Evolutionary conservation across 2,113 vertebrate species (phyloP).

Genomic region (Camelus dromedarius): DNA sequence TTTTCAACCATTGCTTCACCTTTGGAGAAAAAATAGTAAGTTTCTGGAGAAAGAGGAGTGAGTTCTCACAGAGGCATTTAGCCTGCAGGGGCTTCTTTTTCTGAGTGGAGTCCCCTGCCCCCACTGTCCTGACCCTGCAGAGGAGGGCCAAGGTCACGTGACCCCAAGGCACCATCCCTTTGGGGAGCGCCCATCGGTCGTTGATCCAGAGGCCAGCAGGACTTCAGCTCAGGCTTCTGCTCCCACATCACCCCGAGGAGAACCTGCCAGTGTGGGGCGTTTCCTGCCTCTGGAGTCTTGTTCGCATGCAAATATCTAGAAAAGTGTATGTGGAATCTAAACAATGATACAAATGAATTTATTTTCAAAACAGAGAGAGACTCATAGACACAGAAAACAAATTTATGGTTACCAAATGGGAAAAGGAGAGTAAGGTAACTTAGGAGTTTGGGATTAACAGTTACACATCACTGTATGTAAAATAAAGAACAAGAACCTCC

Average conservation of each 20-base stretch:
- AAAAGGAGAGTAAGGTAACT: too few relatives aligned
- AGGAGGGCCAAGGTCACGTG: background rate
- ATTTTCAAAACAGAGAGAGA: too few relatives aligned
- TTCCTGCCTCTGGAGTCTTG: background rate
- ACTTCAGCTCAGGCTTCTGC: too few relatives aligned
- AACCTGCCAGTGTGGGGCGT: background rate
- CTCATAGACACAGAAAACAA: too few relatives aligned
- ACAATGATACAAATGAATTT: too few relatives aligned
- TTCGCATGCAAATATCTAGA: background rate
- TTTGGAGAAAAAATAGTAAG: accelerated
- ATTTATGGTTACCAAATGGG: too few relatives aligned
- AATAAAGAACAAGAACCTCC: too few relatives aligned
- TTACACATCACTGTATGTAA: too few relatives aligned
- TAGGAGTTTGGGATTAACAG: too few relatives aligned
- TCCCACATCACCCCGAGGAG: background rate
- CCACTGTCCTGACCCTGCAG: too few relatives aligned
- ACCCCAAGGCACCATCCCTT: background rate
- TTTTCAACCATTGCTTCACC: background rate
- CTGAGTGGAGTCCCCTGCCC: too few relatives aligned
- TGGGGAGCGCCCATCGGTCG: accelerated
- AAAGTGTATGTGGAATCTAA: background rate
- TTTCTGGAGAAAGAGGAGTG: background rate
- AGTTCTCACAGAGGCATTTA: background rate
- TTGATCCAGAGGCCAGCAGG: accelerated
- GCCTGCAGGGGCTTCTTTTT: background rate